Conservation (phyloP, 2,888 invertebrate species). For the Coremacera marginata region DNA sequence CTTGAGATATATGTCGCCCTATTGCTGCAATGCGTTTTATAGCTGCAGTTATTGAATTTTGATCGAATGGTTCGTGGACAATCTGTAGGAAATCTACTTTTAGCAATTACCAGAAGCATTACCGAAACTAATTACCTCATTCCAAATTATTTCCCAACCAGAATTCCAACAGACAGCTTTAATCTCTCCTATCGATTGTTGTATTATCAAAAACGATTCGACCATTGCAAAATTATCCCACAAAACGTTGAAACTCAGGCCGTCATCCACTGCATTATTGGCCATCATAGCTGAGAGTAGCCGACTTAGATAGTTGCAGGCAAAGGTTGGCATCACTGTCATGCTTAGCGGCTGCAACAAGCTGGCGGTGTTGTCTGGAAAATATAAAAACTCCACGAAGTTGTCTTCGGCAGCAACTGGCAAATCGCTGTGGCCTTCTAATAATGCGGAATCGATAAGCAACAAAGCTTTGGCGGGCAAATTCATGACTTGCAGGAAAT, state of each 20-base stretch:
- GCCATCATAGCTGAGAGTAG: neutral
- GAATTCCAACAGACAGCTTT: constrained; percentile 10
- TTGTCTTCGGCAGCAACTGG: constrained; percentile 13
- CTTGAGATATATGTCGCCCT: no score
- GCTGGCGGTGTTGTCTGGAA: constrained; percentile 8
- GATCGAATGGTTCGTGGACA: no score
- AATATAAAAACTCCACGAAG: constrained; percentile 14
- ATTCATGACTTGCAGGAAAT: constrained; percentile 28
- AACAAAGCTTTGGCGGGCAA: constrained; percentile 21
- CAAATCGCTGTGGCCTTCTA: neutral
- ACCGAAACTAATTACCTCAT: no score
- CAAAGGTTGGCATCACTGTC: constrained; percentile 30
- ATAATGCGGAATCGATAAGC: constrained; percentile 13
- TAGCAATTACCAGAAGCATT: no score
- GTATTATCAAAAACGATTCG: constrained; percentile 24
- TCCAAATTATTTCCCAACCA: constrained; percentile 33
- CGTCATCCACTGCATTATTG: neutral
- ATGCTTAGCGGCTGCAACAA: constrained; percentile 25
- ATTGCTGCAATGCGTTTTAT: no score
- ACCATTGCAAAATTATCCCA: constrained; percentile 30
- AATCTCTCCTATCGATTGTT: constrained; percentile 25
- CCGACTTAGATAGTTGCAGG: constrained; percentile 25
- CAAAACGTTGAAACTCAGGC: neutral
- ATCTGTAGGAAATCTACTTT: no score
- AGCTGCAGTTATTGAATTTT: no score